These are phyloP conservation scores for Tyria jacobaeae DNA, from an alignment of 2,888 invertebrate genomes.

Conservation along the genomic window DNA sequence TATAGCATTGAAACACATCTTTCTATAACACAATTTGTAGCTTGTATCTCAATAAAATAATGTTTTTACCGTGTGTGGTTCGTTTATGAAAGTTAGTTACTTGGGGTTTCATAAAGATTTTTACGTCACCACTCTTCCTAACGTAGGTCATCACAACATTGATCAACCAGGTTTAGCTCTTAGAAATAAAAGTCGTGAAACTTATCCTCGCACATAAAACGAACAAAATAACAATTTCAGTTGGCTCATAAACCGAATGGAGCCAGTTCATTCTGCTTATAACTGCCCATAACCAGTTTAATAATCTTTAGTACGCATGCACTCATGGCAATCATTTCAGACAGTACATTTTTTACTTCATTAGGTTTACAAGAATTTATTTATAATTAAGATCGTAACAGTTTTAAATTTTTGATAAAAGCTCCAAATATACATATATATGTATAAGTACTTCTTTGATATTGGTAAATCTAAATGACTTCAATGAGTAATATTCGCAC, in stretches of 20 bases:
- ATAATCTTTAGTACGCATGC: conserved; percentile 41
- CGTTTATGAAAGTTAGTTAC: background rate
- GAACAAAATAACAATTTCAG: conserved; percentile 45
- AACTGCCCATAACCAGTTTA: conserved; percentile 43
- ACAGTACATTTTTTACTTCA: conserved; percentile 36
- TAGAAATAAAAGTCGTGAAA: conserved; percentile 15
- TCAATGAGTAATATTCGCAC: too few species aligned
- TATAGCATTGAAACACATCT: too few species aligned
- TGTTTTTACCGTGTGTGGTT: too few species aligned
- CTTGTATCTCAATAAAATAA: too few species aligned
- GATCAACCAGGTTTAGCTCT: conserved; percentile 11
- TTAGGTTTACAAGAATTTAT: conserved; percentile 15
- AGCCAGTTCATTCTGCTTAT: conserved; percentile 42
- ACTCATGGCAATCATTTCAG: conserved; percentile 34
- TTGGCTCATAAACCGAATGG: conserved; percentile 41
- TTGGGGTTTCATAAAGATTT: background rate
- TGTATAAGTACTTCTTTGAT: too few species aligned
- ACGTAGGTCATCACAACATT: background rate
- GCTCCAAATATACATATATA: too few species aligned
- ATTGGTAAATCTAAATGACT: too few species aligned
- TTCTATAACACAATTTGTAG: too few species aligned
- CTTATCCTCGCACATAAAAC: conserved; percentile 20
- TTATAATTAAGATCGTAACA: too few species aligned
- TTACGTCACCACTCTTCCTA: background rate
- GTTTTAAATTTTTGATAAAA: too few species aligned